A percentile compares a stretch with the other conserved stretches of the same genome.
Evolutionary conservation across 2,113 vertebrate species (phyloP).

Genomic region (Nothobranchius furzeri): DNA sequence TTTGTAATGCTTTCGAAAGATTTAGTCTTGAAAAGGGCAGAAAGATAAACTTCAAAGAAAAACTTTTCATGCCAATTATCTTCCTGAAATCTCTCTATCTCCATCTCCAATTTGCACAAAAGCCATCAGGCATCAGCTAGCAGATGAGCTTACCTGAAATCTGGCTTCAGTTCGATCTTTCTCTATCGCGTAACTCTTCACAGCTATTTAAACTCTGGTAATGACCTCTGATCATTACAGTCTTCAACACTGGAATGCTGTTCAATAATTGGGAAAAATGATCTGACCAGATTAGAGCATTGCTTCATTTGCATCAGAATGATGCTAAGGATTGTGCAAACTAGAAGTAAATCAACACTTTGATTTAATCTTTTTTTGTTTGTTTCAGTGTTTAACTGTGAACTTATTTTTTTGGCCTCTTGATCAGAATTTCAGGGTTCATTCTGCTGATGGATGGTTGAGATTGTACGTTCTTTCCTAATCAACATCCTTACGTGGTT

Average conservation of each 20-base stretch:
- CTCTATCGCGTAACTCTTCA: not conserved
- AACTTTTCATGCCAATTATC: conserved; percentile 45
- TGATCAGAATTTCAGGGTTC: conserved; percentile 12
- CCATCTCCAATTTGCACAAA: conserved; percentile 5
- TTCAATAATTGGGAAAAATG: not conserved
- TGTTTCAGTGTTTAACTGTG: not conserved
- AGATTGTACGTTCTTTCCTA: conserved; percentile 41
- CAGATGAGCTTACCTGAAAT: conserved; percentile 31
- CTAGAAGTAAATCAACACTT: not conserved
- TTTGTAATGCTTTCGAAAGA: conserved; percentile 1
- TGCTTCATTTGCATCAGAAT: not conserved
- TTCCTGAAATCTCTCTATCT: conserved; percentile 18
- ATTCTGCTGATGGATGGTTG: conserved; percentile 10
- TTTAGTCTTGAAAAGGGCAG: conserved; percentile 22
- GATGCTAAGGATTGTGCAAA: not conserved
- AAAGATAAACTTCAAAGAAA: conserved; percentile 49
- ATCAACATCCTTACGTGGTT: conserved; percentile 33
- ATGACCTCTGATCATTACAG: not conserved
- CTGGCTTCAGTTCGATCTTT: conserved; percentile 13
- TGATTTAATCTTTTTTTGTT: not conserved
- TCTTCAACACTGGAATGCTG: not conserved
- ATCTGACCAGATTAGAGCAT: not conserved
- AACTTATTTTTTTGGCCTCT: conserved; percentile 4
- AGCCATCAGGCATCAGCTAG: conserved; percentile 25
- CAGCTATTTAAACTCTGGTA: not conserved